Evolutionary conservation across 2,888 invertebrate genomes (phyloP), one percentile per base, ranked within the genome.

Genomic region (Aplocera efformata): DNA sequence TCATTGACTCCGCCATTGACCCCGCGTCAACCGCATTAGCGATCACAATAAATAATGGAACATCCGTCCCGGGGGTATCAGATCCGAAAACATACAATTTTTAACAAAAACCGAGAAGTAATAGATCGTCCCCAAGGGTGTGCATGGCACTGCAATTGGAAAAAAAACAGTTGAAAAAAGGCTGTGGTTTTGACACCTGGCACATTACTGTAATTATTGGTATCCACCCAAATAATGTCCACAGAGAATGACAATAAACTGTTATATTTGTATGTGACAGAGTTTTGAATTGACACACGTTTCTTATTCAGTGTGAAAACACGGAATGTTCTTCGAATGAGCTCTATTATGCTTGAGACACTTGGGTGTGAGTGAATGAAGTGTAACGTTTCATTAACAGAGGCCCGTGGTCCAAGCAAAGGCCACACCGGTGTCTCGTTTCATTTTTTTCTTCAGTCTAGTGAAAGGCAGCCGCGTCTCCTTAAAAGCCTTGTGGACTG

Each of bases 1-100:
- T 85, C 81, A 82, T 82, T 83, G 84, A 86, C 85, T 83, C 74
- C 83, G 63, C 76, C 63, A 78, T 79, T 84, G 84, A 84, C 85
- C 85, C 71, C 75, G 67, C 70, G 67, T 68, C 72, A 71, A 58
- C 63, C 67, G 61, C 65, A 58, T 63, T 62, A 67, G 63, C 55
- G 72, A 79, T 81, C 79, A 74, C 76, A 78, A 77, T 74, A 79
- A 81, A 81, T 82, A 79, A 80, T 73, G 69, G 69, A 71, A 74
- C 76, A 74, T 73, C 73, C 74, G 71, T 80, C 81, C 78, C 78
- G 58, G 60, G 72, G 70, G 76, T 56, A 72, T 72, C 68, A 58
- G 62, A 56, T 64, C 53, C 53, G 56, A 69, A 67, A 72, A 67
- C 60, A 56, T 63, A 67, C 62, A 63, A 64, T 68, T 64, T 58